Evolutionary conservation across 2,113 vertebrate species (phyloP), one percentile per base, ranked within the genome.

Genomic region (Sinocyclocheilus maitianheensis): DNA sequence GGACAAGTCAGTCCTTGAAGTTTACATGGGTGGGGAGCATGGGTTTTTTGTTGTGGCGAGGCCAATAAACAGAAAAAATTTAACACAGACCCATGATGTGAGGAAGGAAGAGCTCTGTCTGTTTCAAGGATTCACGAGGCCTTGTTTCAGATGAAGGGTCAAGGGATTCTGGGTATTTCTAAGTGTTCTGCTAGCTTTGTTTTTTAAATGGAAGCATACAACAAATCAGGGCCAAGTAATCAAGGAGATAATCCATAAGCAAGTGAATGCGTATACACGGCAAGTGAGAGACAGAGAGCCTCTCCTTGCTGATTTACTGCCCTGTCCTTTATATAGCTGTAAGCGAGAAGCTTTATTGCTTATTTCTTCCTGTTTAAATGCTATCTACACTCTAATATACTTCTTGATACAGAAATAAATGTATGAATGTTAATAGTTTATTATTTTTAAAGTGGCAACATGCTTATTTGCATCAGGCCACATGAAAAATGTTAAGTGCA

Each of bases 221-320:
- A 18, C 78, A 85, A 65, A 67, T 26, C 24, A 13, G 65, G 81
- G 87, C 83, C 87, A 89, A 84, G 87, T 89, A 88, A 90, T 88
- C 88, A 75, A 83, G 86, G 90, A 84, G 88, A 91, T 92, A 87
- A 92, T 90, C 72, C 85, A 84, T 78, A 69, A 77, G 67, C 79
- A 71, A 67, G 43, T 77, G 11, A 86, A 83, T 85, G 51, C 77
- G 74, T 58, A 81, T 85, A 83, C 81, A 84, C 20, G 24, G 58
- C 20, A 34, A 67, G 79, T 62, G 76, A 69, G 24, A 58, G 80
- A 63, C 48, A 51, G 67, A 51, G 13, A 58, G 67, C 58, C 83
- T 58, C 37, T 86, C 78, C 62, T 51, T n/a, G 79, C 65, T 84
- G 80, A 87, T 81, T 69, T 84, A 78, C 75, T 84, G 63, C 22